A percentile compares a stretch with the other conserved stretches of the same genome.
phyloP scores from a whole-genome alignment of 1,140 invertebrate species.

The Oscheius sp. region DNA sequence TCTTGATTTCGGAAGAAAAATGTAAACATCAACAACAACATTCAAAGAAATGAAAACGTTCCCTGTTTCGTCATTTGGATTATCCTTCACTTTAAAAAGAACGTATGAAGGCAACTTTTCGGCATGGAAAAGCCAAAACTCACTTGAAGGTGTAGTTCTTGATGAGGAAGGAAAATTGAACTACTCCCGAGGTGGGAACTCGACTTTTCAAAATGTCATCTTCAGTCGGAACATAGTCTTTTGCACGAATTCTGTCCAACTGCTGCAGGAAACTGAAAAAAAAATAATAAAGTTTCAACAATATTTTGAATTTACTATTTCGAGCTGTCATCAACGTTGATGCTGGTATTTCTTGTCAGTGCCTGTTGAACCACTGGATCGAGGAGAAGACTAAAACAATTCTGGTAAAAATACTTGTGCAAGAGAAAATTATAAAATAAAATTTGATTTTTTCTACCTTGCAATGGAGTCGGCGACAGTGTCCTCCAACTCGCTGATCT shows the following conservation, averaged over 20 bases:
- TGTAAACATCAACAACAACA: too few relatives aligned
- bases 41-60: too few relatives aligned
- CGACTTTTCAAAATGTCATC: slow-evolving; percentile 94
- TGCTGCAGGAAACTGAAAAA: slow-evolving; percentile 83
- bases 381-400: slow-evolving; percentile 17
- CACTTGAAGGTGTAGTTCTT: slow-evolving; percentile 52
- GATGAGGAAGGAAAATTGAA: slow-evolving; percentile 59
- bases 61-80: too few relatives aligned
- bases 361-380: slow-evolving; percentile 13
- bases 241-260: slow-evolving; percentile 85
- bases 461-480: slow-evolving; percentile 49
- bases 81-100: too few relatives aligned
- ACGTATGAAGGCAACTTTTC: too few relatives aligned
- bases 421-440: slow-evolving; percentile 5
- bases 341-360: slow-evolving; percentile 51
- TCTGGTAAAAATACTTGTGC: not conserved
- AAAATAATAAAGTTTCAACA: slow-evolving; percentile 10
- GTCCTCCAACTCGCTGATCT: slow-evolving; percentile 11
- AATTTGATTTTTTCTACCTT: slow-evolving; percentile 39
- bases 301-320: slow-evolving; percentile 50
- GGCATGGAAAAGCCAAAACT: not conserved
- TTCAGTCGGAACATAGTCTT: slow-evolving; percentile 88
- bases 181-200: slow-evolving; percentile 79
- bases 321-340: slow-evolving; percentile 54
- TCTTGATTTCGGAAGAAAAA: too few relatives aligned